A percentile compares a stretch with the other conserved stretches of the same genome.
phyloP scores from a whole-genome alignment of 2,888 invertebrate species.

The Graphium colonna region DNA sequence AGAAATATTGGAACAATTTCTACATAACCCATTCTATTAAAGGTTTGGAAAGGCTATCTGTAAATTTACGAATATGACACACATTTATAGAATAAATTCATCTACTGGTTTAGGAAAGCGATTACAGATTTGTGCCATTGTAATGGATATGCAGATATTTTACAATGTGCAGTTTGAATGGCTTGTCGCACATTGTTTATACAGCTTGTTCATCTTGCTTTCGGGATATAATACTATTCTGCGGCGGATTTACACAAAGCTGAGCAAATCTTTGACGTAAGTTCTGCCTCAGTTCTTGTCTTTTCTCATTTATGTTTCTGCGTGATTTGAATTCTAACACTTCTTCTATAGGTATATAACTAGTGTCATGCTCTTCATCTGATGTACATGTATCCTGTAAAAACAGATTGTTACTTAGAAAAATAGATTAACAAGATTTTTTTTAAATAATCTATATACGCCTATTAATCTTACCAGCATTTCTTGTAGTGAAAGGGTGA shows the following conservation, averaged over 20 bases:
- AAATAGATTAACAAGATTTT: no score
- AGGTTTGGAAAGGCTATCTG: not conserved
- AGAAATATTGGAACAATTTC: constrained; percentile 15
- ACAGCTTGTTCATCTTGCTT: constrained; percentile 46
- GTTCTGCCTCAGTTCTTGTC: constrained; percentile 89
- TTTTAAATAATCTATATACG: constrained; percentile 1
- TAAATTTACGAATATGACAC: constrained; percentile 21
- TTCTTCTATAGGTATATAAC: constrained; percentile 93
- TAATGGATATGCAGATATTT: constrained; percentile 24
- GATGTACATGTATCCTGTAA: constrained; percentile 88
- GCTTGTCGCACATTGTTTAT: constrained; percentile 34
- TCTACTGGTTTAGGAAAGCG: constrained; percentile 24
- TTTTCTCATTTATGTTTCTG: constrained; percentile 88
- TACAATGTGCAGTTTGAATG: constrained; percentile 39
- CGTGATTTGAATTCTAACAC: constrained; percentile 92
- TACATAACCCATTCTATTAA: constrained; percentile 1
- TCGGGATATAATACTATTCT: constrained; percentile 32
- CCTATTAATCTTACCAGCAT: constrained; percentile 85
- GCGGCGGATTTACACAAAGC: constrained; percentile 82
- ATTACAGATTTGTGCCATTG: constrained; percentile 25
- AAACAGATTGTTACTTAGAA: not conserved
- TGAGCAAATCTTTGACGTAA: constrained; percentile 91
- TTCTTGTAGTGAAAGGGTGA: constrained; percentile 84
- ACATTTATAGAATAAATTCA: constrained; percentile 15
- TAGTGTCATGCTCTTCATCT: constrained; percentile 87